Evolutionary conservation across 2,113 vertebrate species (phyloP).

Genomic region (Salvelinus fontinalis): DNA sequence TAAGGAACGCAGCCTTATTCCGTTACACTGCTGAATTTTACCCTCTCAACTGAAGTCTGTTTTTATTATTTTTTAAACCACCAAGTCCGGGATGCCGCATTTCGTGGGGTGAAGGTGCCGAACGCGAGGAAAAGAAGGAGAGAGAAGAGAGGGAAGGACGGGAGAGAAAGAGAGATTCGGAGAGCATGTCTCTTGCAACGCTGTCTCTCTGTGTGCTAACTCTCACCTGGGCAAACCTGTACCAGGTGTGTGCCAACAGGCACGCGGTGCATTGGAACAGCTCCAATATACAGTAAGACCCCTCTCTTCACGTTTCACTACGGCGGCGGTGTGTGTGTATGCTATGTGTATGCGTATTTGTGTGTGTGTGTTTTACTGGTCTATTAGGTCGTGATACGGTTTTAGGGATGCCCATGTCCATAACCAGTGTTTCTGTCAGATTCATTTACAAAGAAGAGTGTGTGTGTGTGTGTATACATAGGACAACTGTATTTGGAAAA

Average conservation of each 20-base stretch:
- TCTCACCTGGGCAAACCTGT: constrained; percentile 75
- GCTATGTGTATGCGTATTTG: neutral
- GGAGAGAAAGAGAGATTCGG: constrained; percentile 22
- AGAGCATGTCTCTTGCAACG: constrained; percentile 76
- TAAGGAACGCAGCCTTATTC: constrained; percentile 4
- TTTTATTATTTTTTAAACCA: constrained; percentile 46
- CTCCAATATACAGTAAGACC: constrained; percentile 91
- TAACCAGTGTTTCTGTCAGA: no score
- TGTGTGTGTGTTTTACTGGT: neutral
- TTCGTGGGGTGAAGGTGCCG: constrained; percentile 66
- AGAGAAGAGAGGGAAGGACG: constrained; percentile 44
- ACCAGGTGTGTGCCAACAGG: constrained; percentile 81
- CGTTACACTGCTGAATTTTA: constrained; percentile 30
- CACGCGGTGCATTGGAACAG: constrained; percentile 95
- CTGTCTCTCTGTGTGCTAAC: constrained; percentile 73
- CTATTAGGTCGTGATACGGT: no score
- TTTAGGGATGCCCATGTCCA: no score
- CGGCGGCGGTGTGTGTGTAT: neutral
- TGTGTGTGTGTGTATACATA: neutral
- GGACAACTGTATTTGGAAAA: neutral
- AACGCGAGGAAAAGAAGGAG: constrained; percentile 50
- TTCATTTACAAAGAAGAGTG: no score
- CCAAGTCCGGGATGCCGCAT: constrained; percentile 67
- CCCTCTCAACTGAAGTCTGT: constrained; percentile 24
- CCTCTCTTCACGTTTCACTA: constrained; percentile 3